Conservation (phyloP, 2,113 vertebrate genomes). For the Oxyura jamaicensis region DNA sequence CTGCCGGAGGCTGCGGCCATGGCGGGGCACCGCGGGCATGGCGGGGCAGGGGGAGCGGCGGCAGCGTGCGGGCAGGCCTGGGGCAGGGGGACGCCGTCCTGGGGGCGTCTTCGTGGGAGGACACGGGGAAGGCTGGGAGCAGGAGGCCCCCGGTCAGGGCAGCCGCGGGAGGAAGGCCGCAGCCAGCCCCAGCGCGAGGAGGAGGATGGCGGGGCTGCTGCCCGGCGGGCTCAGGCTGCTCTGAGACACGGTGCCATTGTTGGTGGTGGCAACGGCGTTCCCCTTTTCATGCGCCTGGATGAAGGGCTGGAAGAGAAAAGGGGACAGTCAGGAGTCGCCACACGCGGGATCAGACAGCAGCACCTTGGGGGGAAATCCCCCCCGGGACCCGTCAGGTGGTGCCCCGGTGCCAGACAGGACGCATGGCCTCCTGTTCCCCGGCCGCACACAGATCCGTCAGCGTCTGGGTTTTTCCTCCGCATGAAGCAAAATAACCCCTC, state of each 20-base stretch:
- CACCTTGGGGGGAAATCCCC: fast-evolving
- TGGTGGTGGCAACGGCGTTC: fast-evolving
- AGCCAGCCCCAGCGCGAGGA: not conserved
- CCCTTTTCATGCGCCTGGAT: fast-evolving
- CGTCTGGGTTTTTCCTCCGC: fast-evolving
- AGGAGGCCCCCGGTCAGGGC: not conserved
- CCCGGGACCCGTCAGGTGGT: fast-evolving
- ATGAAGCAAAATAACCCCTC: not conserved
- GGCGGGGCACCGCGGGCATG: not conserved
- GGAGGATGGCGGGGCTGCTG: not conserved
- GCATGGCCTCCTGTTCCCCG: fast-evolving
- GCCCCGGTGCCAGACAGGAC: not conserved
- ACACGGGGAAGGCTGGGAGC: no score
- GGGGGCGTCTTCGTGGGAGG: not conserved
- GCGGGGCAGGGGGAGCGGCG: no score
- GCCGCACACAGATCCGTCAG: fast-evolving
- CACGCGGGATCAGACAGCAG: fast-evolving
- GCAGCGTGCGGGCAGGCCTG: no score
- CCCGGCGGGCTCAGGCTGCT: fast-evolving
- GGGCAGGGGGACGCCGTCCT: not conserved
- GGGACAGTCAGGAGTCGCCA: fast-evolving
- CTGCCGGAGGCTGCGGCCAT: not conserved
- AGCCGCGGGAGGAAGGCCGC: not conserved
- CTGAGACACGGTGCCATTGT: fast-evolving
- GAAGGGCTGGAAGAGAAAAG: not conserved